phyloP scores from a whole-genome alignment of 2,888 invertebrate species.

The Geophilus truncorum region DNA sequence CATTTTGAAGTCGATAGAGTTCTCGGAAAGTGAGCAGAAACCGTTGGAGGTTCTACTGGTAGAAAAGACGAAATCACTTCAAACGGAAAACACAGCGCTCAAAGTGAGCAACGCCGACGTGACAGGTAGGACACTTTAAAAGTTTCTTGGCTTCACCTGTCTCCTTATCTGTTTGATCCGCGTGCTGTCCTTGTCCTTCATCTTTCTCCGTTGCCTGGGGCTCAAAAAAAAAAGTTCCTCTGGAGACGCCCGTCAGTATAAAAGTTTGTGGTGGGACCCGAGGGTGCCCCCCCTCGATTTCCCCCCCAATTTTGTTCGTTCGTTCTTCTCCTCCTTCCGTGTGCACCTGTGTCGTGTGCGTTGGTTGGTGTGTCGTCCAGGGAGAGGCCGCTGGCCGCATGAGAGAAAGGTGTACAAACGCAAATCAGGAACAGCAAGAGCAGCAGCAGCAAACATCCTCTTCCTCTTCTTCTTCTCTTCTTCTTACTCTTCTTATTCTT shows the following conservation, averaged over 20 bases:
- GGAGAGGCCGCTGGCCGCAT: slow-evolving; percentile 27
- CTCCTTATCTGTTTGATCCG: slow-evolving; percentile 27
- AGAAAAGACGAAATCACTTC: slow-evolving; percentile 68
- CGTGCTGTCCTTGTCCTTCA: slow-evolving; percentile 42
- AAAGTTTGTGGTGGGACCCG: background rate
- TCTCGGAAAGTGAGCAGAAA: slow-evolving; percentile 51
- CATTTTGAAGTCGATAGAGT: slow-evolving; percentile 72
- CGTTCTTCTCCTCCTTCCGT: slow-evolving; percentile 22
- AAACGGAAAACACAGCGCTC: slow-evolving; percentile 56
- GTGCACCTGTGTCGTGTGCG: slow-evolving; percentile 27
- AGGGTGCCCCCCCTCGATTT: background rate
- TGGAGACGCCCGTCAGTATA: slow-evolving; percentile 27
- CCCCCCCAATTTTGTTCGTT: slow-evolving; percentile 7
- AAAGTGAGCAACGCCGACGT: slow-evolving; percentile 49
- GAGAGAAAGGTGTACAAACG: slow-evolving; percentile 25
- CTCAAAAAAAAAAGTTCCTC: slow-evolving; percentile 28
- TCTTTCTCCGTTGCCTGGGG: slow-evolving; percentile 56
- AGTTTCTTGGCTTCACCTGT: slow-evolving; percentile 41
- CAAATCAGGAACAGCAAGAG: slow-evolving; percentile 34
- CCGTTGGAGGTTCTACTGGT: slow-evolving; percentile 68
- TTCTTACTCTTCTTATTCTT: background rate
- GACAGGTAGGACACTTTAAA: slow-evolving; percentile 45
- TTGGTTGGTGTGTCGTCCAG: slow-evolving; percentile 27
- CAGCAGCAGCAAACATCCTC: slow-evolving; percentile 30
- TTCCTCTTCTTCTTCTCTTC: slow-evolving; percentile 8